Base-by-base conservation (phyloP, 2,113 vertebrate species). In the Elanoides forficatus region DNA sequence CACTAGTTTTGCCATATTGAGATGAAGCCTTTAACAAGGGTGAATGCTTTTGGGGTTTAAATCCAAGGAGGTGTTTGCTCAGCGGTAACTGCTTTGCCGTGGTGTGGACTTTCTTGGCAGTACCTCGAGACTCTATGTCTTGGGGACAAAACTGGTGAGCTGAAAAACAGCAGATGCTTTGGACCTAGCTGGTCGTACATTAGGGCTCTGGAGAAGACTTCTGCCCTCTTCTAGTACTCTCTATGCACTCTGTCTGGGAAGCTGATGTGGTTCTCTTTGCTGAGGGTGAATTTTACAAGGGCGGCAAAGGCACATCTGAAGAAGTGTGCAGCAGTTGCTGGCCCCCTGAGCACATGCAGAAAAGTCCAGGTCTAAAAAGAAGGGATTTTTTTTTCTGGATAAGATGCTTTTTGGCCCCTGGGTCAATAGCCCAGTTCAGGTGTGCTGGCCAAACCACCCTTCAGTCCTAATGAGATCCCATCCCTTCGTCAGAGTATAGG, bases 171-270 rank as follows among this genome's bases (percentile, higher is more conserved):
- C 67, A 80, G 67, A 27, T 48, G 34, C 58, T 68, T 67, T 30
- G 32, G 42, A 85, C 36, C 45, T 45, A 30, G 19, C 29, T 58
- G 72, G 59, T 82, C 45, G 25, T 50, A 34, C 23, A 52, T 30
- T 27, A 53, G 71, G 15, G 56, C 36, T 59, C 29, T 86, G 56
- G 58, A 43, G 62, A 58, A 93, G 73, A 17, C 18, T 67, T n/a
- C 42, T 93, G 62, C 29, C 20, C 32, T 87, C 36, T 50, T 15
- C 58, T 59, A 55, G 7, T 71, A 56, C 34, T n/a, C 34, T 52
- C 47, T 26, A 1, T 30, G 38, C 7, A 4, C 36, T 48, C n/a
- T 0, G 0, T 30, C 67, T 43, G 32, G 40, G 30, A 72, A 88
- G 45, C 29, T 14, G 6, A 38, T 38, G 45, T 21, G 45, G 26